Evolutionary conservation across 2,113 vertebrate genomes (phyloP), one percentile per base, ranked within the genome.

Genomic region (Tympanuchus pallidicinctus): DNA sequence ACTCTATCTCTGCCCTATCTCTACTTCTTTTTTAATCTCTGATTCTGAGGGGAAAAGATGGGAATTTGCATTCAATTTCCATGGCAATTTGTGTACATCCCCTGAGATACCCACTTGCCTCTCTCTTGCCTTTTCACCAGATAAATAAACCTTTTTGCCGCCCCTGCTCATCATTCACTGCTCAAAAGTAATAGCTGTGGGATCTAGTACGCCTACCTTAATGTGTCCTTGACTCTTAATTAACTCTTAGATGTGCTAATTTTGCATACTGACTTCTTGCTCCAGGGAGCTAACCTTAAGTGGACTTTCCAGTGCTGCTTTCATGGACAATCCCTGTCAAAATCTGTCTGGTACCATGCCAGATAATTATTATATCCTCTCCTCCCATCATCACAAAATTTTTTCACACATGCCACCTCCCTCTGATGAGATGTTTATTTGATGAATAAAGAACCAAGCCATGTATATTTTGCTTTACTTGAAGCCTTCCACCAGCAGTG

Each of bases 11-110:
- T 88, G 67, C 65, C 60, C n/a, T 82, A 22, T 43, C 38, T 69
- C 82, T 56, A 15, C 54, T 76, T 77, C 66, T 82, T 73, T 82
- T 91, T 74, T 3, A 88, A 66, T 89, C 90, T 77, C 72, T 81
- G 57, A 72, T 83, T 57, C 79, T 67, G 59, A 93, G 89, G 60
- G 69, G 69, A 93, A 89, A 77, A 47, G 89, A 56, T 60, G 20
- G 64, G 92, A 81, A 94, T 89, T 82, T 92, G 25, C 87, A 91
- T 95, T 88, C 52, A 52, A 11, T 89, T 94, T 94, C 80, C 4
- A 2, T 40, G 56, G 85, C 67, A 86, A 61, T 83, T 74, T 86
- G 69, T 80, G 47, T 69, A n/a, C 18, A 3, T 76, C 65, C 64
- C 72, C n/a, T 12, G 89, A 89, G 85, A 57, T 57, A 61, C 34